Base-by-base conservation (phyloP, 92 coral and sea anemone genomes). In the Montipora capitata region DNA sequence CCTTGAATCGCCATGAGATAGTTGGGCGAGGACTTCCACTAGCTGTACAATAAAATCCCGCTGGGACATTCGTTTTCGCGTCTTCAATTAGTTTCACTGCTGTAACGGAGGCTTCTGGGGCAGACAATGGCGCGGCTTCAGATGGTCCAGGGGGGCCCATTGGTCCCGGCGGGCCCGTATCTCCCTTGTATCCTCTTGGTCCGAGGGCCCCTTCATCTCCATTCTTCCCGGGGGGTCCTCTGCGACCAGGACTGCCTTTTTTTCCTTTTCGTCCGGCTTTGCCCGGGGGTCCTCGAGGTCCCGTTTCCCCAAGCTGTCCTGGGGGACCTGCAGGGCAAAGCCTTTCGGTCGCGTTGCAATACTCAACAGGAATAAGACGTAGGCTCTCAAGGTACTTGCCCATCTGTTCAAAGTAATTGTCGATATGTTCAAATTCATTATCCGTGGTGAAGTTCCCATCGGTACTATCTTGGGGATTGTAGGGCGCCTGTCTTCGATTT, bases 271-370 rank as follows among this genome's bases (percentile, higher is more conserved):
- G 0, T 0, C 52, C 52, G 52, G 52, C 0, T 0, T 48, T 3
- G 6, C 52, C 52, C 10, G 52, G 7, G 3, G 77, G 40, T 12
- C 86, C 86, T 16, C 10, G 51, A n/a, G 27, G 41, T 14, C 86
- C 86, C 17, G 4, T 10, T 14, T 12, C 35, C 5, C 86, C 86
- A 52, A 77, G 86, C 7, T 0, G 14, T 69, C 86, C 86, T 11
- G 70, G 86, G 20, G 78, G 78, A 4, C 86, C 86, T n/a, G 78
- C 86, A 3, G 86, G 86, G 12, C 86, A 81, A 3, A 81, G 68
- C 68, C 54, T 82, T 10, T 69, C 86, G 11, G 3, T 67, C 35
- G 76, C 49, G 38, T 39, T 66, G 52, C 85, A 80, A 12, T 80
- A 80, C 40, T 80, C 68, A 27, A 9, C 2, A 38, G 76, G 85